These are phyloP conservation scores for Pristionchus fissidentatus DNA, from an alignment of 2,888 invertebrate genomes.

Conservation along the genomic window DNA sequence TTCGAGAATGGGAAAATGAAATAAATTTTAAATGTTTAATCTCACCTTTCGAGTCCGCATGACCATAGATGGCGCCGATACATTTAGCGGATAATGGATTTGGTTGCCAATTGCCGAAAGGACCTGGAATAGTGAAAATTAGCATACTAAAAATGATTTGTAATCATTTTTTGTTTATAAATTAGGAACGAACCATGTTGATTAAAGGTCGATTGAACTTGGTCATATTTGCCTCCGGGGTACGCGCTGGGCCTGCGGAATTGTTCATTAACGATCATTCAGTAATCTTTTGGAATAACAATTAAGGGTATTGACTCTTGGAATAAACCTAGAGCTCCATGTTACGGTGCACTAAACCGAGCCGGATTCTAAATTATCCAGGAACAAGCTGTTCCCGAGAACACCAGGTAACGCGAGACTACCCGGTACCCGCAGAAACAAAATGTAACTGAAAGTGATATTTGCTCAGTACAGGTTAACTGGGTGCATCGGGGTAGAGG, in stretches of 20 bases:
- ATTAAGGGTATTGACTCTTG: background rate
- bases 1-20: too few relatives aligned
- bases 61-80: background rate
- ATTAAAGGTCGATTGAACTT: constrained; percentile 7
- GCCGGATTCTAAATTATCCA: too few relatives aligned
- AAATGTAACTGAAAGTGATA: too few relatives aligned
- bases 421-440: too few relatives aligned
- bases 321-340: too few relatives aligned
- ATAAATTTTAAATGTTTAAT: too few relatives aligned
- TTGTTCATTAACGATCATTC: background rate
- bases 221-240: constrained; percentile 2
- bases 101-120: background rate
- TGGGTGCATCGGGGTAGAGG: too few relatives aligned
- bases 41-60: background rate
- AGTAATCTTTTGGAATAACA: background rate
- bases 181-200: background rate
- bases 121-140: too few relatives aligned
- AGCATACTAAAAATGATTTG: background rate
- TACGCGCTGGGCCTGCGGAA: constrained; percentile 13
- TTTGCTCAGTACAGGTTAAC: too few relatives aligned
- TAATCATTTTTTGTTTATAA: background rate
- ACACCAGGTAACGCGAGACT: too few relatives aligned
- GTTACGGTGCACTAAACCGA: too few relatives aligned
- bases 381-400: too few relatives aligned
- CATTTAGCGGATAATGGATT: constrained; percentile 8